A percentile compares a stretch with the other conserved stretches of the same genome.
Evolutionary conservation across 1,140 invertebrate species (phyloP).

Genomic region (Harlomillsia oculata): DNA sequence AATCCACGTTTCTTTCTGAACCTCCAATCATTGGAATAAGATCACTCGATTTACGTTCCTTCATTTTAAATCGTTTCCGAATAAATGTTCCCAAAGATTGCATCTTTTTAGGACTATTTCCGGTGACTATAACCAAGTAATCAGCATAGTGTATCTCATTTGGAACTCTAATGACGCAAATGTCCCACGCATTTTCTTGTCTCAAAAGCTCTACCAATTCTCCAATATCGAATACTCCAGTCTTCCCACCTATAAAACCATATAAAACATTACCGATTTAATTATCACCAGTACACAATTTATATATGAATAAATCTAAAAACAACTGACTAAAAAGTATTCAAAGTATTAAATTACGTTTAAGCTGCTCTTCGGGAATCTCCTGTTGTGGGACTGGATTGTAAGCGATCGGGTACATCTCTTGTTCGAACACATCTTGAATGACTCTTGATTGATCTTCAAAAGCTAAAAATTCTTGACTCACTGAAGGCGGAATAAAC

Average conservation of each 20-base stretch:
- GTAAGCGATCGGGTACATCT: constrained; percentile 23
- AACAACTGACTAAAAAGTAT: neutral
- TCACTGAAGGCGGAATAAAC: constrained; percentile 2
- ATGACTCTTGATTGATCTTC: constrained; percentile 20
- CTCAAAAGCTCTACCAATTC: constrained; percentile 67
- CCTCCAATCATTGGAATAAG: constrained; percentile 66
- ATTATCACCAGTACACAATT: constrained; percentile 5
- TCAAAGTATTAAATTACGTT: neutral
- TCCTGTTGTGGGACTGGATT: neutral
- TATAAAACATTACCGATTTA: constrained; percentile 17
- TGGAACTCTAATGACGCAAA: constrained; percentile 71
- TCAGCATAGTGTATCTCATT: constrained; percentile 65
- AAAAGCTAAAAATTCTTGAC: constrained; percentile 12
- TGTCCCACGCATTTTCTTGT: constrained; percentile 64
- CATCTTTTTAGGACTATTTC: constrained; percentile 57
- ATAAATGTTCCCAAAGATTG: constrained; percentile 64
- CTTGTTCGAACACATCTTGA: constrained; percentile 29
- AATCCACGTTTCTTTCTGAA: constrained; percentile 55
- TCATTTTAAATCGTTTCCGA: constrained; percentile 66
- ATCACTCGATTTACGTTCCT: constrained; percentile 52
- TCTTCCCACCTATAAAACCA: constrained; percentile 53
- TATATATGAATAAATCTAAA: neutral
- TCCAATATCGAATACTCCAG: constrained; percentile 75
- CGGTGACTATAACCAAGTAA: constrained; percentile 68
- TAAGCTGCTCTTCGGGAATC: neutral